phyloP scores from a whole-genome alignment of 2,113 vertebrate genomes.

The Boleophthalmus pectinirostris region DNA sequence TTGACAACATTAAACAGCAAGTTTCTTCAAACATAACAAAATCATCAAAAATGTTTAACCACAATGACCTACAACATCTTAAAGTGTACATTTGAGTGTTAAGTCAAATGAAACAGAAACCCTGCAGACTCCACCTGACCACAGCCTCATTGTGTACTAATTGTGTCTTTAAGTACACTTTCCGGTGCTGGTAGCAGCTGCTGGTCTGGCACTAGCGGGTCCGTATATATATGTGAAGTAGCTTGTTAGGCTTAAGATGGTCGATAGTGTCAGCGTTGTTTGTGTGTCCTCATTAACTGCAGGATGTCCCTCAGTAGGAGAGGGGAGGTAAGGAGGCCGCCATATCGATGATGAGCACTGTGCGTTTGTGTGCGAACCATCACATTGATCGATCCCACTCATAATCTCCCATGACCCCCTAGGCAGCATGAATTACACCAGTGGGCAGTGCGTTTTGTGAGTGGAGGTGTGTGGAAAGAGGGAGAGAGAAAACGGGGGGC shows the following conservation, averaged over 20 bases:
- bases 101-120: slow-evolving; percentile 14
- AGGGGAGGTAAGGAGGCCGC: slow-evolving; percentile 69
- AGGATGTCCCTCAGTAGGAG: slow-evolving; percentile 77
- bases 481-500: slow-evolving; percentile 39
- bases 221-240: slow-evolving; percentile 70
- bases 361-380: slow-evolving; percentile 71
- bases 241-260: slow-evolving; percentile 71
- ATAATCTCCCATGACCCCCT: slow-evolving; percentile 77
- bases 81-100: background rate
- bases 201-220: slow-evolving; percentile 54
- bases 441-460: slow-evolving; percentile 58
- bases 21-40: background rate
- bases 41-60: background rate
- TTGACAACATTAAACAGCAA: too few species aligned
- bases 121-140: slow-evolving; percentile 29
- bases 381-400: slow-evolving; percentile 77
- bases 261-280: slow-evolving; percentile 70
- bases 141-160: slow-evolving; percentile 51
- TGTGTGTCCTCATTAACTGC: slow-evolving; percentile 78
- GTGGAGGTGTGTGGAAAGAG: slow-evolving; percentile 46
- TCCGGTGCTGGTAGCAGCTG: slow-evolving; percentile 50
- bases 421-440: slow-evolving; percentile 74
- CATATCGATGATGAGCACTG: slow-evolving; percentile 68
- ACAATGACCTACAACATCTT: background rate
- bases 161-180: slow-evolving; percentile 64